Base-by-base conservation (phyloP, 1,140 invertebrate species). In the Zelostemma sp. region DNA sequence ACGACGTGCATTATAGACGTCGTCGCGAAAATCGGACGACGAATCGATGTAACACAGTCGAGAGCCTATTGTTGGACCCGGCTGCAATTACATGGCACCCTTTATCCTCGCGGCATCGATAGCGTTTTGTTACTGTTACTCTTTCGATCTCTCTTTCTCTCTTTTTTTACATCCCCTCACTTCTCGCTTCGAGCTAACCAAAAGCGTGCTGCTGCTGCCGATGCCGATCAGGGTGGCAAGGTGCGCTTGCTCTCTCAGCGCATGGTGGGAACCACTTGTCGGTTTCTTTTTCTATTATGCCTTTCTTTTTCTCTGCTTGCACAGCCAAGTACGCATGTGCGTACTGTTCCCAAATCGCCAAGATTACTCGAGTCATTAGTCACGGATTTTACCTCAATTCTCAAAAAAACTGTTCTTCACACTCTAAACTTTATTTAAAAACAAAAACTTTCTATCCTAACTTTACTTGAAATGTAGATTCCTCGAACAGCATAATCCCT, bases 21-120 rank as follows among this genome's bases (percentile, higher is more conserved):
- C 57, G 49, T 47, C 54, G 74, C 72, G 72, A 76, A 71, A 72
- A 78, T 79, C 74, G 75, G 72, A 64, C 76, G 78, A 79, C 79
- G 74, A 83, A 84, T 82, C 78, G 78, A 84, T 81, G 81, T 82
- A 84, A 83, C 80, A 82, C 78, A 83, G 78, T 81, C 78, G 80
- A 84, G 82, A 73, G 72, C 73, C 64, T 67, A 73, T 82, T 81
- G 62, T 75, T 72, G 63, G 54, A 46, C 57, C 64, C 72, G 78
- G 73, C 75, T 76, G 82, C 80, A 83, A 85, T 85, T 84, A 84
- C 74, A 77, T 77, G 71, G 38, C 59, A 66, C 73, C 69, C 65
- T 72, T 72, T 74, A 55, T 59, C 58, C 65, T 68, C 73, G 71
- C 73, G 18, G 49, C 72, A 77, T 75, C 79, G 73, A 81, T 80